Percentiles rank a stretch among this genome's conserved stretches.
These are phyloP conservation scores for Tachysurus fulvidraco DNA, from an alignment of 2,113 vertebrate genomes.

Conservation along the genomic window DNA sequence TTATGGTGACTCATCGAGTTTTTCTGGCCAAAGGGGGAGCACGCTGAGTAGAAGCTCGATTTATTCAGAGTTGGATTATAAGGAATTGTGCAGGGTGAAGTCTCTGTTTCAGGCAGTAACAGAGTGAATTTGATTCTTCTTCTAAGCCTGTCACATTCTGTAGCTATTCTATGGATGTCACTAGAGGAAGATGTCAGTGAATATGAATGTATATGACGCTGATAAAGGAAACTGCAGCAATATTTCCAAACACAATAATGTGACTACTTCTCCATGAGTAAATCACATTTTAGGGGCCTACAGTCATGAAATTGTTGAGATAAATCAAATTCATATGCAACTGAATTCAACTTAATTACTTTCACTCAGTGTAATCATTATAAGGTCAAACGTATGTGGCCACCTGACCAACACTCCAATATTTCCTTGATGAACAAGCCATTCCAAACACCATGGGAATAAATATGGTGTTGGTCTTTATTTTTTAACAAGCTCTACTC, in stretches of 20 bases:
- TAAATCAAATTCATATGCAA: background rate
- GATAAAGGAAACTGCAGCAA: background rate
- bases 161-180: background rate
- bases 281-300: background rate
- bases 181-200: background rate
- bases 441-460: background rate
- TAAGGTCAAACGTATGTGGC: background rate
- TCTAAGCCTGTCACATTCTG: background rate
- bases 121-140: slow-evolving; percentile 1
- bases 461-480: background rate
- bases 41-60: slow-evolving; percentile 43
- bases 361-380: background rate
- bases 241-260: background rate
- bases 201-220: background rate
- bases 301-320: background rate
- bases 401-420: background rate
- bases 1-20: slow-evolving; percentile 56
- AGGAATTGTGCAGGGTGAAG: slow-evolving; percentile 20
- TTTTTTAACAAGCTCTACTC: background rate
- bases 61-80: slow-evolving; percentile 45
- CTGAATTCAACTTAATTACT: background rate
- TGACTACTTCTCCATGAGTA: background rate
- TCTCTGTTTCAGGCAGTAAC: slow-evolving; percentile 15
- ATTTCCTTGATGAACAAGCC: background rate
- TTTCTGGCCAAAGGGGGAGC: slow-evolving; percentile 41